Conservation (phyloP, 2,797 vertebrate species). For the Rhynchotus rufescens region DNA sequence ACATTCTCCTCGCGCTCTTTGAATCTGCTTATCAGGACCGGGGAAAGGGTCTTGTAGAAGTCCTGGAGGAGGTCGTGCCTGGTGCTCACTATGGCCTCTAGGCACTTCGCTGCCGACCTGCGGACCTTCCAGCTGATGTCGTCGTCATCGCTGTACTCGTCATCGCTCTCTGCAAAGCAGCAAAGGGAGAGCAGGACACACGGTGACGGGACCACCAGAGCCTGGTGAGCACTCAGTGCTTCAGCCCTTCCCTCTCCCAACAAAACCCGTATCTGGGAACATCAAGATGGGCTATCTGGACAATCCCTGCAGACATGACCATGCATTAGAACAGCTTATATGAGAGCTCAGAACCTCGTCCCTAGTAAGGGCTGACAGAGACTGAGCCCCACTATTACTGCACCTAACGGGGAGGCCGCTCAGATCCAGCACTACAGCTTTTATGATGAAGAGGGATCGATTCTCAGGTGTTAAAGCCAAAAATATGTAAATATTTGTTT, state of each 20-base stretch:
- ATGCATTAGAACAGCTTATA: not conserved
- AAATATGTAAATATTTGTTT: not conserved
- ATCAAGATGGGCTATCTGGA: not conserved
- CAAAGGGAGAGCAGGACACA: not conserved
- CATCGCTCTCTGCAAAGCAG: slow-evolving; percentile 85
- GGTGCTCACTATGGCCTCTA: slow-evolving; percentile 88
- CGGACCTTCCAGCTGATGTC: slow-evolving; percentile 98
- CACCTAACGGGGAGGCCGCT: not conserved
- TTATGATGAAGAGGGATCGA: not conserved
- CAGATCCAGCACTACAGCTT: not conserved
- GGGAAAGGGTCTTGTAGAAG: slow-evolving; percentile 87
- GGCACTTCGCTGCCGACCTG: slow-evolving; percentile 90
- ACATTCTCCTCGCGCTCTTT: slow-evolving; percentile 96
- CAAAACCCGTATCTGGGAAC: not conserved
- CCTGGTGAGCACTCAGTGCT: not conserved
- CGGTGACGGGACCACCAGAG: not conserved
- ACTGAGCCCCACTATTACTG: not conserved
- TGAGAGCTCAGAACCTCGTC: not conserved
- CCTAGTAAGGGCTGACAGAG: not conserved
- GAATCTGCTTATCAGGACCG: slow-evolving; percentile 88
- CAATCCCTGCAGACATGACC: not conserved
- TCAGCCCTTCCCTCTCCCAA: not conserved
- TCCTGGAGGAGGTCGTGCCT: slow-evolving; percentile 88
- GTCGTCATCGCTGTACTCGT: slow-evolving; percentile 94
- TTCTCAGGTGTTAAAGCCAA: not conserved